Evolutionary conservation across 2,113 vertebrate species (phyloP).

Genomic region (Arizona elegans): DNA sequence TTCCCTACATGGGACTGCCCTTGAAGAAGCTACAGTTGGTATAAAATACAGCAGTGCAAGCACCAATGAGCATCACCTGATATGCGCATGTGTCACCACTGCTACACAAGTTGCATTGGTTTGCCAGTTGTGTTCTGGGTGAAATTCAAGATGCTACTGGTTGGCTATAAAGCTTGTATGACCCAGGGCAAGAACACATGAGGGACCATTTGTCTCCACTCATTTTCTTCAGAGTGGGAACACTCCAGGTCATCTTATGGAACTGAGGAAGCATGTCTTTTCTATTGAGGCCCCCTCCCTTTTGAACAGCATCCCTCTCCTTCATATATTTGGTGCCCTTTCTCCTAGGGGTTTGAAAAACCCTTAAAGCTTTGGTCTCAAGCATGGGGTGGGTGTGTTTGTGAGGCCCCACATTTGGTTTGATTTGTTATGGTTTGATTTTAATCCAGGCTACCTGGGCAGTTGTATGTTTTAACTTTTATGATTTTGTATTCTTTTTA

Average conservation of each 20-base stretch:
- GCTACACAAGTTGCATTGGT: background rate
- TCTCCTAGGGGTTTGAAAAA: background rate
- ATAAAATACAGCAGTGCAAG: background rate
- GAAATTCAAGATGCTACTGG: background rate
- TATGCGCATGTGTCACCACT: background rate
- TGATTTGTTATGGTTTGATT: background rate
- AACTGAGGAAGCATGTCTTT: background rate
- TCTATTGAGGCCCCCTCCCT: background rate
- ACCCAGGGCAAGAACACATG: background rate
- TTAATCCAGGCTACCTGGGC: background rate
- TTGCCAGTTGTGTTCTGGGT: background rate
- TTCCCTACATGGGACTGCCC: background rate
- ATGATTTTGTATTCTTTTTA: background rate
- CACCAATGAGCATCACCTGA: background rate
- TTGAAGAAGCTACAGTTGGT: background rate
- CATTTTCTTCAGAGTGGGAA: background rate
- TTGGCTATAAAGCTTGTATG: background rate
- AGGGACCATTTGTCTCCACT: background rate
- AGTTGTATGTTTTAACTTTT: background rate
- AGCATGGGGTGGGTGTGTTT: background rate
- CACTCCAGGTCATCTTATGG: background rate
- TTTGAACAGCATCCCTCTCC: background rate
- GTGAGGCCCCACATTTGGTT: background rate
- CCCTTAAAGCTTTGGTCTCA: background rate
- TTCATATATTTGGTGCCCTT: background rate